phyloP scores from a whole-genome alignment of 2,797 vertebrate genomes.

The Threskiornis aethiopicus region DNA sequence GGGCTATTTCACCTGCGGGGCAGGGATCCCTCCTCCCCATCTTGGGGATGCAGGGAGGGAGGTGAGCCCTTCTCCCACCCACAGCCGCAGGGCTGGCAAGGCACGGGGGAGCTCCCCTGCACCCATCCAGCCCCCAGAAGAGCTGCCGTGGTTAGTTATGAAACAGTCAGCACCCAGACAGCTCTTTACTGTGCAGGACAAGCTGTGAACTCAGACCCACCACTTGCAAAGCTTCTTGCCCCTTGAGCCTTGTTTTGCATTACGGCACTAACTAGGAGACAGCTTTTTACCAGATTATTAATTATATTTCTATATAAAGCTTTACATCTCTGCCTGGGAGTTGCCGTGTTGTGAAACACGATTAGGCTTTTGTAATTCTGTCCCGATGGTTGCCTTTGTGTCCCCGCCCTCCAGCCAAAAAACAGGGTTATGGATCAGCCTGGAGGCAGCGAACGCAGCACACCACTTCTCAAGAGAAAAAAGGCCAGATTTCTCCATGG shows the following conservation, averaged over 20 bases:
- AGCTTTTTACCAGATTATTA: not conserved
- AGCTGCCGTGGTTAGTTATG: not conserved
- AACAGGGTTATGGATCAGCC: fast-evolving
- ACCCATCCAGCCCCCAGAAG: not conserved
- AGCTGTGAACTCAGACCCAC: not conserved
- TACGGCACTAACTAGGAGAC: not conserved
- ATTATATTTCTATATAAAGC: not conserved
- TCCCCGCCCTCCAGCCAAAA: not conserved
- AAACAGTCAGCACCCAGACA: not conserved
- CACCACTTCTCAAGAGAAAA: not conserved
- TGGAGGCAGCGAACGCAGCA: fast-evolving
- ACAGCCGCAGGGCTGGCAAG: fast-evolving
- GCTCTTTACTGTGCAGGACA: not conserved
- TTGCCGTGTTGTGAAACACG: not conserved
- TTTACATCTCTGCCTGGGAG: not conserved
- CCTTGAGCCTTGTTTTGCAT: not conserved
- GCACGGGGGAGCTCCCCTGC: not conserved
- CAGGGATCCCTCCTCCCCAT: not conserved
- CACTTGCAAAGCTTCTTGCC: not conserved
- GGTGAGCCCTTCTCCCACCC: not conserved
- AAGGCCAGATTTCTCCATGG: not conserved
- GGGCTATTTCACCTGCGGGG: not conserved
- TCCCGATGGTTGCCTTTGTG: not conserved
- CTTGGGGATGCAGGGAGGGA: not conserved
- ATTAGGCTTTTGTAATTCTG: not conserved